Base-by-base conservation (phyloP, 2,113 vertebrate species). In the Cisticola juncidis region DNA sequence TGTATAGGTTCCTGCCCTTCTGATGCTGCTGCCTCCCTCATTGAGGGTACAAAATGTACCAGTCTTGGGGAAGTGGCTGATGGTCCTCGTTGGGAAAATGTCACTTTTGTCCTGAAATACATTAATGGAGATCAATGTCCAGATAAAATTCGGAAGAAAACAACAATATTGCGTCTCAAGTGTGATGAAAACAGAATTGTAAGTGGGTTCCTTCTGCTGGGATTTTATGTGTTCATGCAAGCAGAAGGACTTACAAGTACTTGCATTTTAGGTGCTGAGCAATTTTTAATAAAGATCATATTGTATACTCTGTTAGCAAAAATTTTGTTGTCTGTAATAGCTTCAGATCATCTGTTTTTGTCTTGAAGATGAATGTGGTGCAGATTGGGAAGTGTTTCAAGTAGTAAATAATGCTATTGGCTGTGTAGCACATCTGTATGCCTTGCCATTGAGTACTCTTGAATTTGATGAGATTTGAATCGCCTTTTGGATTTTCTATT, bases 141-240 rank as follows among this genome's bases (percentile, higher is more conserved):
- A 3, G 98, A 98, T 47, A 61, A 91, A 40, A 94, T 87, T 45
- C 97, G 98, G 80, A 99, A 93, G 9, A 98, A 80, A 91, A 98
- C 97, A 35, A 99, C 98, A 81, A 97, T 98, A 93, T 97, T 99
- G 92, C 98, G 98, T 53, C 98, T 99, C 87, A 97, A 97, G 88
- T 99, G 99, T 90, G 98, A 98, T 35, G 97, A 96, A 93, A 98
- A 77, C 78, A 98, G 95, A 97, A 97, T 98, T 97, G 99, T 99
- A 93, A 98, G 98, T 97, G 60, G 10, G 9, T 25, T 31, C 14
- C 4, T 58, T 31, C 36, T 79, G 44, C 9, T 9, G 1, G 6
- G 3, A 8, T 77, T 64, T 47, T 48, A 5, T 13, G 4, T 42
- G 28, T 54, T 71, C 5, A 4, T 29, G 7, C 44, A 54, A 76